phyloP scores from a whole-genome alignment of 53 echinoderm and acorn worm genomes.

The Paracentrotus lividus region DNA sequence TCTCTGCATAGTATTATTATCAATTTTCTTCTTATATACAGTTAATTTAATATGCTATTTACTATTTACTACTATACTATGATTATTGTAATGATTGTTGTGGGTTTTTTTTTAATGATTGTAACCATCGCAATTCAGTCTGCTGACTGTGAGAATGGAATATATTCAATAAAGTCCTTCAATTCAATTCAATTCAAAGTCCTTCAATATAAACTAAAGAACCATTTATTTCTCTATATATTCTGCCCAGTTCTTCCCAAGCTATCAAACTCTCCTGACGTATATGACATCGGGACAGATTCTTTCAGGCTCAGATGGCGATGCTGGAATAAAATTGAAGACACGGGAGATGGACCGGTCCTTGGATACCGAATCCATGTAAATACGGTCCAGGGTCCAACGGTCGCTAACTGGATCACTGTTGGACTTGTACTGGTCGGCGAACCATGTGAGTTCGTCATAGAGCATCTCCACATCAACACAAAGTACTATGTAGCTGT shows the following conservation, averaged over 20 bases:
- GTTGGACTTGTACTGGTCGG: not conserved
- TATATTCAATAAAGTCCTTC: too few relatives aligned
- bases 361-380: not conserved
- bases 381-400: not conserved
- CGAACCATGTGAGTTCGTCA: not conserved
- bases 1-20: too few relatives aligned
- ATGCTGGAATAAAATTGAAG: not conserved
- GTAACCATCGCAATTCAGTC: too few relatives aligned
- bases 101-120: too few relatives aligned
- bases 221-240: too few relatives aligned
- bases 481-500: not conserved
- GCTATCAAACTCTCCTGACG: not conserved
- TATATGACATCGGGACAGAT: not conserved
- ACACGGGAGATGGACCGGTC: not conserved
- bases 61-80: too few relatives aligned
- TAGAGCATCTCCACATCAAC: not conserved
- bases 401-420: not conserved
- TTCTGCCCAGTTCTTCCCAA: not conserved
- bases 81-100: too few relatives aligned
- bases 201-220: too few relatives aligned
- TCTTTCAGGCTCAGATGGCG: not conserved
- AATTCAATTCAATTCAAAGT: too few relatives aligned
- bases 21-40: too few relatives aligned
- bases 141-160: too few relatives aligned
- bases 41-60: too few relatives aligned